A percentile compares a stretch with the other conserved stretches of the same genome.
These are phyloP conservation scores for Diaphora mendica DNA, from an alignment of 2,888 invertebrate species.

Conservation along the genomic window DNA sequence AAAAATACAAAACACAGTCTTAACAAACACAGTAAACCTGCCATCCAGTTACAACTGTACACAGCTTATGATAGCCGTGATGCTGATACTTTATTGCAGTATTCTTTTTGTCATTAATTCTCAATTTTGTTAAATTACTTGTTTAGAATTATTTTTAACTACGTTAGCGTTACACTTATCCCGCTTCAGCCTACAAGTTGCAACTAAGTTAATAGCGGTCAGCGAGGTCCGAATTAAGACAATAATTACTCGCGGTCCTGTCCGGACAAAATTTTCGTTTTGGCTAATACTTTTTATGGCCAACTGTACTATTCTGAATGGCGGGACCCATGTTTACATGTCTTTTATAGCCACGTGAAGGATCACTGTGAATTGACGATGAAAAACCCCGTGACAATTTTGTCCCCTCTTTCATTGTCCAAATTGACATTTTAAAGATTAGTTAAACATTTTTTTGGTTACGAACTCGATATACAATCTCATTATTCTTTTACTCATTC, in stretches of 20 bases:
- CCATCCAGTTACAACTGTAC: too few relatives aligned
- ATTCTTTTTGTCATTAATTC: background rate
- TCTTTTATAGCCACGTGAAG: conserved; percentile 38
- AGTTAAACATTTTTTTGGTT: background rate
- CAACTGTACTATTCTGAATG: conserved; percentile 59
- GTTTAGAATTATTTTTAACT: background rate
- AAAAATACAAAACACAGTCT: too few relatives aligned
- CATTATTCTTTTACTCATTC: background rate
- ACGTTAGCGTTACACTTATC: background rate
- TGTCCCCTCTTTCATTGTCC: background rate
- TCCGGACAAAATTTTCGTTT: conserved; percentile 70
- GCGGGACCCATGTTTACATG: conserved; percentile 57
- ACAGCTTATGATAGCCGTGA: too few relatives aligned
- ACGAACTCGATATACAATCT: background rate
- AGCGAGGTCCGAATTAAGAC: conserved; percentile 82
- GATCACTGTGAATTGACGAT: conserved; percentile 26
- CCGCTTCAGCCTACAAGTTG: conserved; percentile 60
- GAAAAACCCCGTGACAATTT: conserved; percentile 17
- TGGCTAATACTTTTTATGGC: conserved; percentile 81
- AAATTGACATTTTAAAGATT: conserved; percentile 5
- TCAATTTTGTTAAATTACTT: background rate
- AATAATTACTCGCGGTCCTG: conserved; percentile 79
- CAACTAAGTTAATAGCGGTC: conserved; percentile 73
- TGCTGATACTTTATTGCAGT: background rate
- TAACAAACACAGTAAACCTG: too few relatives aligned